These are phyloP conservation scores for Epinephelus lanceolatus DNA, from an alignment of 2,113 vertebrate genomes.

Conservation along the genomic window DNA sequence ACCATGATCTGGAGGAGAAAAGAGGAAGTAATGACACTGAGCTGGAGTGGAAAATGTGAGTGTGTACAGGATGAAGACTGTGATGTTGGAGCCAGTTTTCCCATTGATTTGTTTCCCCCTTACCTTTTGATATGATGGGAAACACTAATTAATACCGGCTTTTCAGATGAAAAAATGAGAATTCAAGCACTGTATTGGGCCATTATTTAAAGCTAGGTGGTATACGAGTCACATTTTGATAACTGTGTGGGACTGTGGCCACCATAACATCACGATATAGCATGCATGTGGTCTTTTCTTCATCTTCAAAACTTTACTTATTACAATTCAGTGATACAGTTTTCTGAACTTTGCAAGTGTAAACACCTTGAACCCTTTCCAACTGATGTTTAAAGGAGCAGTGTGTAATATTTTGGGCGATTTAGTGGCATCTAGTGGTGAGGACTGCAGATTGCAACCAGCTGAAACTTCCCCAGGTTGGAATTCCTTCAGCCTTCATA, in stretches of 20 bases:
- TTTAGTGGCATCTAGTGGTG: too few species aligned
- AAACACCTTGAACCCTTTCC: neutral
- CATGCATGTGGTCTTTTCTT: neutral
- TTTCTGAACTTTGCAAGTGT: too few species aligned
- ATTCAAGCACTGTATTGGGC: neutral
- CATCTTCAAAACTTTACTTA: neutral
- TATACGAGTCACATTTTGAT: neutral
- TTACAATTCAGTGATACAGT: neutral
- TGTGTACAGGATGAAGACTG: neutral
- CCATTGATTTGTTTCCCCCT: neutral
- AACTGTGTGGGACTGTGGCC: neutral
- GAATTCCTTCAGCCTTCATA: too few species aligned
- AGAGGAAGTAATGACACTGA: neutral
- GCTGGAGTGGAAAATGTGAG: neutral
- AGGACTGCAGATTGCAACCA: too few species aligned
- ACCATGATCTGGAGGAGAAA: constrained; percentile 86
- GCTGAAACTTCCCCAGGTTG: too few species aligned
- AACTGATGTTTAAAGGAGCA: too few species aligned
- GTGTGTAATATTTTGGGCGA: too few species aligned
- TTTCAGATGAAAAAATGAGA: neutral
- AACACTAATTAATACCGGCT: neutral
- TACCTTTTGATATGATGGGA: neutral
- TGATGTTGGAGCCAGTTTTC: neutral
- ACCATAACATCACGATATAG: neutral
- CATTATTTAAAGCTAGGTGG: neutral